phyloP scores from a whole-genome alignment of 2,797 vertebrate genomes.

The Psittacula echo region DNA sequence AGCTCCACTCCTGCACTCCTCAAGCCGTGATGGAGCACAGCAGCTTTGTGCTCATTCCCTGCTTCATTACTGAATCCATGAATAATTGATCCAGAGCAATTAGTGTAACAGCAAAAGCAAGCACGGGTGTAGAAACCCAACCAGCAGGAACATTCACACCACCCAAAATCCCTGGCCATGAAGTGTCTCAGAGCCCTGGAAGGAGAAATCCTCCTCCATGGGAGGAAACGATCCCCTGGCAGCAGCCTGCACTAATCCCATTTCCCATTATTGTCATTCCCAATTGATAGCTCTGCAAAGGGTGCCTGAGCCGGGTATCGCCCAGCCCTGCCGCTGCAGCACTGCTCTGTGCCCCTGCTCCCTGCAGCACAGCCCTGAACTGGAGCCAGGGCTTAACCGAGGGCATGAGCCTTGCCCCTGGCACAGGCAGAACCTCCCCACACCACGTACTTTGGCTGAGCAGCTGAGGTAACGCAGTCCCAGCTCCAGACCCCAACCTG shows the following conservation, averaged over 20 bases:
- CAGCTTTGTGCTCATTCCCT: neutral
- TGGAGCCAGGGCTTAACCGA: neutral
- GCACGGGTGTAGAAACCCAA: neutral
- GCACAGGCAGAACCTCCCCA: neutral
- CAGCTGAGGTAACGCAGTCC: neutral
- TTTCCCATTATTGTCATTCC: neutral
- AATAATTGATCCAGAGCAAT: constrained; percentile 52
- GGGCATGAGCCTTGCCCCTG: constrained; percentile 32
- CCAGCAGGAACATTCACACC: neutral
- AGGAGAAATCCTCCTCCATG: neutral
- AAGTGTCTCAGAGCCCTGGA: neutral
- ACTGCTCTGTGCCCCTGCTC: neutral
- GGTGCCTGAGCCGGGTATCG: neutral
- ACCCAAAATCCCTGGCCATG: neutral
- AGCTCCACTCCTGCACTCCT: neutral
- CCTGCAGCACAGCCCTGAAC: neutral
- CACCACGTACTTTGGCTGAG: rapidly evolving
- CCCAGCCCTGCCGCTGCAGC: neutral
- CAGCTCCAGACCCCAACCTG: neutral
- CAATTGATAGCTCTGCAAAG: neutral
- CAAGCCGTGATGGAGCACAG: neutral
- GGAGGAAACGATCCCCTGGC: neutral
- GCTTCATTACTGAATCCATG: neutral
- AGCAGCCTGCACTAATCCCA: neutral
- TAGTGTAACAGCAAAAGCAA: neutral